phyloP scores from a whole-genome alignment of 2,113 vertebrate genomes.

The Paramisgurnus dabryanus region DNA sequence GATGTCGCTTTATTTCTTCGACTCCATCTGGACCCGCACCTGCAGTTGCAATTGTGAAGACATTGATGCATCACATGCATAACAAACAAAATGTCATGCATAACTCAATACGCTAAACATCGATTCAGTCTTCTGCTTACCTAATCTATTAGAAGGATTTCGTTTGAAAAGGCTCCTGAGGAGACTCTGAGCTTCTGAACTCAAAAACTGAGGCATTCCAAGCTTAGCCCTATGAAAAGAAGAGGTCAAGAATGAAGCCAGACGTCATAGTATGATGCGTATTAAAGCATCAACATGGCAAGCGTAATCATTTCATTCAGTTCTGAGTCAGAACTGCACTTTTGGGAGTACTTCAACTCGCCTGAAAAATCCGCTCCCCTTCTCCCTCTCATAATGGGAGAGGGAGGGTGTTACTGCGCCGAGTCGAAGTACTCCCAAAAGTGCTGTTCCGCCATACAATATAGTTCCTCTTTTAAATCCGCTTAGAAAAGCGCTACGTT shows the following conservation, averaged over 20 bases:
- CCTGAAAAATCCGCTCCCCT: too few species aligned
- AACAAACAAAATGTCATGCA: not conserved
- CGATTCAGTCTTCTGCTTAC: conserved; percentile 35
- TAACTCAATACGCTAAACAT: not conserved
- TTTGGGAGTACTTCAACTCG: too few species aligned
- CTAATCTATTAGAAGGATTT: conserved; percentile 64
- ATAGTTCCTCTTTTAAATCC: too few species aligned
- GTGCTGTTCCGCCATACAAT: too few species aligned
- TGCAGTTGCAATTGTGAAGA: conserved; percentile 53
- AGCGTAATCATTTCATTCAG: not conserved
- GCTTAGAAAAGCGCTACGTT: too few species aligned
- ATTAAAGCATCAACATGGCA: not conserved
- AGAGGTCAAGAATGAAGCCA: not conserved
- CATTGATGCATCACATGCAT: not conserved
- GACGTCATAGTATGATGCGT: not conserved
- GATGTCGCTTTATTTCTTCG: conserved; percentile 84
- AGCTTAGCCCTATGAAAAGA: conserved; percentile 61
- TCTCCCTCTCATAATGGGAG: too few species aligned
- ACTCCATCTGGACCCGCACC: conserved; percentile 84
- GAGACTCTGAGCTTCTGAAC: conserved; percentile 65
- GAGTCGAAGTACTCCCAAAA: too few species aligned
- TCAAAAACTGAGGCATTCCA: conserved; percentile 68
- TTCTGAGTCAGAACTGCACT: too few species aligned
- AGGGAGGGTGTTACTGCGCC: too few species aligned
- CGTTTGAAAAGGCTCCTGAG: conserved; percentile 66